Conservation (phyloP, 1,140 invertebrate genomes). For the Drosophila murphyi region DNA sequence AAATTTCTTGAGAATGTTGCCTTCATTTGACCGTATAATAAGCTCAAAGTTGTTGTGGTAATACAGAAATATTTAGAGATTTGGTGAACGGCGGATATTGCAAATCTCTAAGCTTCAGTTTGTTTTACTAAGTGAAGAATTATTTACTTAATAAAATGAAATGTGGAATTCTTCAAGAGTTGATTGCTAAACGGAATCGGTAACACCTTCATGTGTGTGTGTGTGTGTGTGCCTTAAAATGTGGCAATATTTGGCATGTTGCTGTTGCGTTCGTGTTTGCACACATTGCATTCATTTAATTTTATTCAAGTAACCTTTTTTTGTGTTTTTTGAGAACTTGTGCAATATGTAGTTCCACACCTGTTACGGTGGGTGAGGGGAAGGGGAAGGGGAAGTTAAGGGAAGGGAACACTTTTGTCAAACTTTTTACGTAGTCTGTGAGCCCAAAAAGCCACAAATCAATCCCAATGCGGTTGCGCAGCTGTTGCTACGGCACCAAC, state of each 20-base stretch:
- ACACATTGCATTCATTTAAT: slow-evolving; percentile 59
- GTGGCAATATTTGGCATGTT: slow-evolving; percentile 31
- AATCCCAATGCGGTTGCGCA: slow-evolving; percentile 83
- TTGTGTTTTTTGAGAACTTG: slow-evolving; percentile 15
- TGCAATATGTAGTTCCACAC: slow-evolving; percentile 51
- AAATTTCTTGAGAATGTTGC: too few relatives aligned
- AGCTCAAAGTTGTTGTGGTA: too few relatives aligned
- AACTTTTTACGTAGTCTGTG: slow-evolving; percentile 29
- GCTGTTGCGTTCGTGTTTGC: slow-evolving; percentile 22
- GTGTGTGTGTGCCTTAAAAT: slow-evolving; percentile 5
- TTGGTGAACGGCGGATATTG: too few relatives aligned
- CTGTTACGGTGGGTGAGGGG: slow-evolving; percentile 3
- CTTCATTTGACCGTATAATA: too few relatives aligned
- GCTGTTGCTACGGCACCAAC: slow-evolving; percentile 61
- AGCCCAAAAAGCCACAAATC: slow-evolving; percentile 74
- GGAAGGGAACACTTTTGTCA: slow-evolving; percentile 1
- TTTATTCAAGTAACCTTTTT: background rate
- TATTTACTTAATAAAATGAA: too few relatives aligned
- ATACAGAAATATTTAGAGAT: too few relatives aligned
- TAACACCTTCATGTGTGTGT: slow-evolving; percentile 4
- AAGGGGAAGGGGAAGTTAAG: background rate
- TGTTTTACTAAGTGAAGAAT: too few relatives aligned
- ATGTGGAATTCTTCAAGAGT: background rate
- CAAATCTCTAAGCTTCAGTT: too few relatives aligned
- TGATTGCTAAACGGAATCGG: background rate